Evolutionary conservation across 2,888 invertebrate genomes (phyloP), one percentile per base, ranked within the genome.

Genomic region (Phalera bucephala): DNA sequence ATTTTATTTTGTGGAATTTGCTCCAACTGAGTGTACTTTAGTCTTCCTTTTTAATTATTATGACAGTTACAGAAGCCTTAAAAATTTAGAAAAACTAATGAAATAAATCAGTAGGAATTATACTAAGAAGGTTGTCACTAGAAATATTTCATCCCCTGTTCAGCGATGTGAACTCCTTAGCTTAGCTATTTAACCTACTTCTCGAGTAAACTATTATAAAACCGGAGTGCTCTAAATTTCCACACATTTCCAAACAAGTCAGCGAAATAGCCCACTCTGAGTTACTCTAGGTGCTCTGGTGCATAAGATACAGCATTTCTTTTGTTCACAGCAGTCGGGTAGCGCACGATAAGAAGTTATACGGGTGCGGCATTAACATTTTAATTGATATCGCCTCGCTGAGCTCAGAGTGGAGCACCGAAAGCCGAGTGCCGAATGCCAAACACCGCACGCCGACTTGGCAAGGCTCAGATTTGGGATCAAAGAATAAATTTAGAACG

Each of bases 311-410:
- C n/a, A n/a, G n/a, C n/a, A n/a, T n/a, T 56, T 50, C 41, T 46
- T 54, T 61, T 61, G 51, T 61, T 46, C 34, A 8, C 10, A 28
- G 31, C 37, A 38, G 47, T 36, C 35, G 45, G 52, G 40, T 39
- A 21, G 29, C 35, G 19, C 29, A 36, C 9, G 57, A 57, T 60
- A 62, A 55, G 55, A 44, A 61, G 52, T 45, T 47, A 52, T 46
- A 44, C 52, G 55, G 45, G 55, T 47, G 46, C 45, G 46, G 40
- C 32, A 46, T 44, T 36, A 40, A 37, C 44, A 46, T 52, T 56
- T 57, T 57, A 56, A 60, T 57, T 57, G 57, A 57, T 46, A 52
- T 40, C 35, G 35, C 17, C 28, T 36, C 33, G 23, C 25, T 11
- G 33, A 49, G 46, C 36, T 25, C 36, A 31, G 9, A 15, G 28